Percentiles rank a stretch among this genome's conserved stretches.
phyloP scores from a whole-genome alignment of 2,113 vertebrate genomes.

The Calidris pygmaea region DNA sequence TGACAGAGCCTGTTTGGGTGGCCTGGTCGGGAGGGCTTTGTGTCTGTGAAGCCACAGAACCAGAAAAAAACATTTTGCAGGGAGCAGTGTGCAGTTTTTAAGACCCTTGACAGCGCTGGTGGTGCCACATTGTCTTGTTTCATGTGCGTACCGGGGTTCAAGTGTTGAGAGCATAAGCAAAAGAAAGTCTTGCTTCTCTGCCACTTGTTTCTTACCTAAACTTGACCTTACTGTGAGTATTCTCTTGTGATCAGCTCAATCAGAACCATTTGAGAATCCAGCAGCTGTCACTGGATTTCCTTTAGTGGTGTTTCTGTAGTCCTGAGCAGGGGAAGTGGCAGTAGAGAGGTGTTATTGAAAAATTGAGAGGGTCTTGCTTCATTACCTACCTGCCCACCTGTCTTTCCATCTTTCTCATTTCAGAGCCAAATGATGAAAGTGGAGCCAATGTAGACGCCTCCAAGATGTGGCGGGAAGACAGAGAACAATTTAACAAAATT shows the following conservation, averaged over 20 bases:
- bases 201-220: background rate
- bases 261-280: background rate
- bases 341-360: background rate
- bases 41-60: background rate
- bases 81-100: background rate
- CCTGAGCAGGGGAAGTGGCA: background rate
- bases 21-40: background rate
- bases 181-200: background rate
- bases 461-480: conserved; percentile 97
- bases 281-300: background rate
- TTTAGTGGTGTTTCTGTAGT: background rate
- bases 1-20: conserved; percentile 23
- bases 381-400: background rate
- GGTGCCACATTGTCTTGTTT: background rate
- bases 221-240: background rate
- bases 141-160: background rate
- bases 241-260: background rate
- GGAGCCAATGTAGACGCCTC: conserved; percentile 95
- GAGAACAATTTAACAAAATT: conserved; percentile 90
- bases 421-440: conserved; percentile 97
- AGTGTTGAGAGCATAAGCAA: background rate
- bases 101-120: background rate
- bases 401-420: background rate
- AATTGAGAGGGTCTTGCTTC: background rate
- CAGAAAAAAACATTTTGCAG: background rate